These are phyloP conservation scores for Conops quadrifasciatus DNA, from an alignment of 2,888 invertebrate genomes.

Conservation along the genomic window DNA sequence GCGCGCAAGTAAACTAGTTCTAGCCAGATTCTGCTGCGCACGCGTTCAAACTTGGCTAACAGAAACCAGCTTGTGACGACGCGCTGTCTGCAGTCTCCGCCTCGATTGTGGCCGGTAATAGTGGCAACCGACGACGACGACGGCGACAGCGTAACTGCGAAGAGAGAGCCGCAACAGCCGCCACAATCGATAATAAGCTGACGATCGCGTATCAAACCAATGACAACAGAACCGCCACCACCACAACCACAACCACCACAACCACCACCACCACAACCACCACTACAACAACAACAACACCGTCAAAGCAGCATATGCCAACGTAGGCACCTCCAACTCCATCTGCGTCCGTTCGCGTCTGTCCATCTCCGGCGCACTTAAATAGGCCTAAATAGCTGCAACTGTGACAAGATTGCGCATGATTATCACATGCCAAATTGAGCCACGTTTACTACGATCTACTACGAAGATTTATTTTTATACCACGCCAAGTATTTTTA, in stretches of 20 bases:
- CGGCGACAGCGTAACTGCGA: not conserved
- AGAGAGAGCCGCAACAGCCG: not conserved
- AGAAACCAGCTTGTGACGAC: constrained; percentile 35
- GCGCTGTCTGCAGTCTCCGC: constrained; percentile 31
- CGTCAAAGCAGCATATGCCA: not conserved
- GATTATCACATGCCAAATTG: constrained; percentile 26
- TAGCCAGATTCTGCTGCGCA: not conserved
- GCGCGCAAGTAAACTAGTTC: constrained; percentile 11
- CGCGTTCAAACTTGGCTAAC: constrained; percentile 2
- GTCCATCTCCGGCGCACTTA: constrained; percentile 16
- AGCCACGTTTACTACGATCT: constrained; percentile 33
- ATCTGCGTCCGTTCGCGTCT: not conserved
- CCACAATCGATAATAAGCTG: not conserved
- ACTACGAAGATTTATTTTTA: constrained; percentile 43
- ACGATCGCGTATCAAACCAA: not conserved
- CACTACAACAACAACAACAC: constrained; percentile 18
- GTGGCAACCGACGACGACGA: not conserved
- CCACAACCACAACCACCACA: no score
- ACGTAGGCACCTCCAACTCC: no score
- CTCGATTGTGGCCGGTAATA: constrained; percentile 14
- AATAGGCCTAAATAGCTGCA: constrained; percentile 17
- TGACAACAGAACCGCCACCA: no score
- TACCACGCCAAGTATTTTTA: constrained; percentile 34
- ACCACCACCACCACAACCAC: no score
- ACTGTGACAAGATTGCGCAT: constrained; percentile 29